Base-by-base conservation (phyloP, 2,888 invertebrate species). In the Ephialtes manifestator region DNA sequence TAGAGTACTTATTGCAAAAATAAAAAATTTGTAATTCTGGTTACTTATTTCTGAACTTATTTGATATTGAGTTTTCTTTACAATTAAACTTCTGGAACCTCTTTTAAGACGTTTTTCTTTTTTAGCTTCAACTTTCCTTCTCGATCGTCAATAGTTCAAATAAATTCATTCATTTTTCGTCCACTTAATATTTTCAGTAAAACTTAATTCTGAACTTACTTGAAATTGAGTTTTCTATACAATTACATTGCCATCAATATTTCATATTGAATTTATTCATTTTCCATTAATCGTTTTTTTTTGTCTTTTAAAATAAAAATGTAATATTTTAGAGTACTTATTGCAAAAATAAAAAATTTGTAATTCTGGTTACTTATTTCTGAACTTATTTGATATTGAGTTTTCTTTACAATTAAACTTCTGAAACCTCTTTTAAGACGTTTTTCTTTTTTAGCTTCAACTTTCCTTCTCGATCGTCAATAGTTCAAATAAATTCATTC, bases 91-190 rank as follows among this genome's bases (percentile, higher is more conserved):
- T 80, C 43, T 1, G 77, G 18, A 39, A 65, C 35, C n/a, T 71
- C 63, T n/a, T n/a, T n/a, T n/a, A n/a, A n/a, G n/a, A n/a, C n/a
- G n/a, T 76, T 70, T 81, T 53, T 72, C 4, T 28, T 60, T 65
- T 51, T 63, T 35, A 31, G 51, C 79, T 74, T 75, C 24, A 24
- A 72, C 51, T 79, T 80, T 79, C 11, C 7, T 77, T 68, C 58
- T 60, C 53, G 39, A 13, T 58, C 55, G 24, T 11, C 24, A 55
- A 71, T 46, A 60, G 28, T 31, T 28, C 11, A 53, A 5, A 18
- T 31, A 39, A 35, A 18, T n/a, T 55, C 13, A 15, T 28, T 28
- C 58, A 28, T 1, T 10, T 24, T n/a, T n/a, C 1, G n/a, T 24
- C 24, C 51, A 5, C 51, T n/a, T 7, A 7, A 51, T 58, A 15